Percentiles rank a stretch among this genome's conserved stretches.
phyloP scores from a whole-genome alignment of 2,888 invertebrate species.

The Macrosoma leucophasiata region DNA sequence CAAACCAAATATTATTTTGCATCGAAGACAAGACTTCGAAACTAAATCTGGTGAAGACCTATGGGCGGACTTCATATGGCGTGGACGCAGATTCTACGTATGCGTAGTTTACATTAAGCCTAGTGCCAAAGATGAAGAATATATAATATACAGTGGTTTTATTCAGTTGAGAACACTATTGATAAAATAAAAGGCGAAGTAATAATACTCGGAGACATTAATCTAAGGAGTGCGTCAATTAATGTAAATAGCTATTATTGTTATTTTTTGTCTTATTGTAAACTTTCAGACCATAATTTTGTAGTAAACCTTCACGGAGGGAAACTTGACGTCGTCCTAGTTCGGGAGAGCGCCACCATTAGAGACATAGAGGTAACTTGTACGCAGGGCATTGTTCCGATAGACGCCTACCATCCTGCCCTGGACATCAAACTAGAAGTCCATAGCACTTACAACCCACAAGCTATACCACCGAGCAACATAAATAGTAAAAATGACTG shows the following conservation, averaged over 20 bases:
- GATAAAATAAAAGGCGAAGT: constrained; percentile 8
- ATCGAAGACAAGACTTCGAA: constrained; percentile 11
- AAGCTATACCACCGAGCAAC: neutral
- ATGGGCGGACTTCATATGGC: constrained; percentile 13
- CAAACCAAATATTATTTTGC: constrained; percentile 10
- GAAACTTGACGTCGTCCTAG: constrained; percentile 14
- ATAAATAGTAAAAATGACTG: constrained; percentile 2
- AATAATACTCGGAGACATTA: constrained; percentile 14
- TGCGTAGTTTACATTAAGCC: constrained; percentile 20
- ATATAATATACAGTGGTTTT: constrained; percentile 15
- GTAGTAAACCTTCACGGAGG: constrained; percentile 8
- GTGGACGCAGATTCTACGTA: constrained; percentile 5
- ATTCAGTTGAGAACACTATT: constrained; percentile 13
- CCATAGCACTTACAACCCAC: neutral
- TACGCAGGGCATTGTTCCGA: too few relatives aligned
- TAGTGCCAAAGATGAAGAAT: constrained; percentile 13
- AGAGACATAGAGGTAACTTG: too few relatives aligned
- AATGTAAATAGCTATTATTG: constrained; percentile 10
- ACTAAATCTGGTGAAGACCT: constrained; percentile 18
- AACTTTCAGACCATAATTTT: constrained; percentile 9
- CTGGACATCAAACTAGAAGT: neutral
- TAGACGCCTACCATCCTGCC: too few relatives aligned
- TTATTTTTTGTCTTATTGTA: constrained; percentile 14
- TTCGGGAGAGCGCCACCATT: constrained; percentile 11
- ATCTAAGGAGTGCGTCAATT: constrained; percentile 9